Evolutionary conservation across 1,140 invertebrate genomes (phyloP).

Genomic region (Drosophila mojavensis): DNA sequence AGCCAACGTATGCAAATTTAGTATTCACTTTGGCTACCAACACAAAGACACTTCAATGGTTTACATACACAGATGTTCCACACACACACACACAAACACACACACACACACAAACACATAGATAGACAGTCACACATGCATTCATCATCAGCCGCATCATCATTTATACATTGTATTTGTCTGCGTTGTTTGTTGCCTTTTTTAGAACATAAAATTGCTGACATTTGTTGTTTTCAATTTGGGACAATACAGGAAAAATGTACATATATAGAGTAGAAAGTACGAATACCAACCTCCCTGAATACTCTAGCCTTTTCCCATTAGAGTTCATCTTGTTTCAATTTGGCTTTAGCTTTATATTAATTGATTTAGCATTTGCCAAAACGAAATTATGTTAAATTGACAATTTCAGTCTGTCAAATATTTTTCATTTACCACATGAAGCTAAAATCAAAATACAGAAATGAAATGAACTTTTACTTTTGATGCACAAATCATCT

Average conservation of each 20-base stretch:
- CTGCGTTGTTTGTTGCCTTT: conserved; percentile 47
- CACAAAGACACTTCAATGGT: conserved; percentile 27
- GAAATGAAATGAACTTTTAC: background rate
- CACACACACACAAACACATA: conserved; percentile 10
- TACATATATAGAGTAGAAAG: background rate
- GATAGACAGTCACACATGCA: conserved; percentile 52
- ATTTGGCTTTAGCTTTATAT: conserved; percentile 52
- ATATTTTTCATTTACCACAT: background rate
- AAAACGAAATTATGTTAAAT: conserved; percentile 58
- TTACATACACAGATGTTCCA: conserved; percentile 32
- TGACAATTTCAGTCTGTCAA: conserved; percentile 35
- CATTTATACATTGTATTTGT: conserved; percentile 81
- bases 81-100: conserved; percentile 8
- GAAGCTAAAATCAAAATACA: background rate
- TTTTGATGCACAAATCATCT: too few relatives aligned
- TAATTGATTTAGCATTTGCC: conserved; percentile 74
- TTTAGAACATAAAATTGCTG: conserved; percentile 74
- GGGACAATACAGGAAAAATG: conserved; percentile 32
- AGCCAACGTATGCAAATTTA: conserved; percentile 80
- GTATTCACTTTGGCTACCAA: conserved; percentile 73
- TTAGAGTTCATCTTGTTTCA: background rate
- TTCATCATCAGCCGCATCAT: conserved; percentile 78
- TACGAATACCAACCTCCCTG: too few relatives aligned
- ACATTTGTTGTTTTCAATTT: conserved; percentile 80
- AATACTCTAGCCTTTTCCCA: background rate